Percentiles rank a stretch among this genome's conserved stretches.
Evolutionary conservation across 2,113 vertebrate species (phyloP).

Genomic region (Odocoileus hemionus): DNA sequence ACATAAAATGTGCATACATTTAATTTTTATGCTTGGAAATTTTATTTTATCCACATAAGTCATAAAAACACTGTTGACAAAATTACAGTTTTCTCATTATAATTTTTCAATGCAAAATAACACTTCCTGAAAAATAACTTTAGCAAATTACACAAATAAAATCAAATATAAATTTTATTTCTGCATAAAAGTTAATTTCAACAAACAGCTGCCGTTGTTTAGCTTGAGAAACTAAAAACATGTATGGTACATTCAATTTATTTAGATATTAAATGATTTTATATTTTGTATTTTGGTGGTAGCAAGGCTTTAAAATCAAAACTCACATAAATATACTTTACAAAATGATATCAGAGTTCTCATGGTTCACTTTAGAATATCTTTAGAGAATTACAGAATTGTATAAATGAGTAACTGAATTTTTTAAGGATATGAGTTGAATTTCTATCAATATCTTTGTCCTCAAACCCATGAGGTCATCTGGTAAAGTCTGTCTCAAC

Average conservation of each 20-base stretch:
- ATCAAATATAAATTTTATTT: constrained; percentile 35
- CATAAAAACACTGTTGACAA: constrained; percentile 28
- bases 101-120: constrained; percentile 42
- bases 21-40: constrained; percentile 16
- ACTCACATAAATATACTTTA: neutral
- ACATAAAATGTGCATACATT: neutral
- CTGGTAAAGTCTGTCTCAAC: neutral
- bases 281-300: neutral
- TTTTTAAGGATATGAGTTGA: neutral
- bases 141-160: constrained; percentile 24
- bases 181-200: constrained; percentile 9
- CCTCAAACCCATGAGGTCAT: neutral
- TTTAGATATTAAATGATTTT: neutral
- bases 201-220: neutral
- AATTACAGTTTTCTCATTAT: neutral
- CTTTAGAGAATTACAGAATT: neutral
- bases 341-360: neutral
- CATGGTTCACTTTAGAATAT: neutral
- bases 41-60: neutral
- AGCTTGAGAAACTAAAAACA: neutral
- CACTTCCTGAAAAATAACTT: neutral
- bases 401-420: neutral
- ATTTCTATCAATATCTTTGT: neutral
- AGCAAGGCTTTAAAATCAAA: neutral
- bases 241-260: neutral